Base-by-base conservation (phyloP, 2,113 vertebrate species). In the Clarias macrocephalus region DNA sequence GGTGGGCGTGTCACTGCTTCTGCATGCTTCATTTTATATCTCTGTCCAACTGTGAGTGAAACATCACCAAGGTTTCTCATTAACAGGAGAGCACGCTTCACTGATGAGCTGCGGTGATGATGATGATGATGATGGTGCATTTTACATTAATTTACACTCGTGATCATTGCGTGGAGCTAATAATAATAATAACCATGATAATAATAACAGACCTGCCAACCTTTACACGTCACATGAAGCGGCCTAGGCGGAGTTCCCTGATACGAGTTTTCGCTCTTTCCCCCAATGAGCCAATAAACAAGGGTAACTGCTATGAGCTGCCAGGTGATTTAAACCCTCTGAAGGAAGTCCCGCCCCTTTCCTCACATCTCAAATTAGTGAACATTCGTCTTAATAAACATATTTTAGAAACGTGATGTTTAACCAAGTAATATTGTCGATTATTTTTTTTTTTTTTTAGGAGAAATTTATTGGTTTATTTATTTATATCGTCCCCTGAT, bases 21-120 rank as follows among this genome's bases (percentile, higher is more conserved):
- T 94, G 96, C 94, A 95, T 94, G 94, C 83, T 65, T 85, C 60
- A n/a, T 79, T 37, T 60, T 10, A 9, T 37, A 5, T 68, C 66
- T 63, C 37, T 77, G 84, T 76, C 52, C 54, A 72, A 13, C 84
- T 82, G 59, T 80, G 77, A 75, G 66, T 86, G 70, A 54, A 83
- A 75, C 80, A 19, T 63, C 25, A 52, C 65, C 30, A 18, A 37
- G 56, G 7, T 63, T 63, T 60, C 28, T 28, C 66, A 87, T 91
- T 89, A 88, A 89, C 84, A 77, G 80, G 80, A 87, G 77, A 75
- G 86, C 86, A 87, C 83, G 87, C 89, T 88, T 75, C 87, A 77
- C 89, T 60, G 79, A 60, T 13, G 28, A 80, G 48, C 48, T 48
- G 19, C 2, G 21, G 13, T n/a, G 42, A 52, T 77, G 70, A 72